Evolutionary conservation across 92 coral and sea anemone species (phyloP), one percentile per base, ranked within the genome.

Genomic region (Palythoa grandiflora): DNA sequence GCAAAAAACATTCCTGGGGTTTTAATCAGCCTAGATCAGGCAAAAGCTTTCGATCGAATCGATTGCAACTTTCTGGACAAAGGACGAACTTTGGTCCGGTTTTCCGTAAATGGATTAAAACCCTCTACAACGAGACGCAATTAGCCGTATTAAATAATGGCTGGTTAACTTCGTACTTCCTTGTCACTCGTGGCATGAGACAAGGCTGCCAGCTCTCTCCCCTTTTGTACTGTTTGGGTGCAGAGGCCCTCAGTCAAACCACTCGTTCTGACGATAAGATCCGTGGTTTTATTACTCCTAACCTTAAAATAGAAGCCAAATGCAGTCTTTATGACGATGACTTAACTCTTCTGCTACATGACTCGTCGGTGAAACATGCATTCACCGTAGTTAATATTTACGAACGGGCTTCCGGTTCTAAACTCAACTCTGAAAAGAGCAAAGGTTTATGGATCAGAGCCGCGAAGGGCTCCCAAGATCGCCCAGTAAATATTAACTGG

Each of bases 101-200:
- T 4, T 73, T 40, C 78, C 55, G 78, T 13, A 53, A 39, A 37
- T 73, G 78, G 78, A 39, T 73, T 28, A 52, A 66, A 40, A 66
- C 73, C 6, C 16, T 54, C 14, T 60, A 60, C 20, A 13, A 60
- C n/a, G 68, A 28, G 68, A 60, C 68, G 68, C 19, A 60, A 16
- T 60, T 28, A n/a, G 68, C 68, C n/a, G 68, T 60, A 13, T 13
- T 5, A 19, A 60, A 60, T 9, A 54, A 54, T 9, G 61, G 61
- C 61, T 54, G 61, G 61, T 44, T 44, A 6, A 44, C 48, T 3
- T 71, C 76, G 0, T 71, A 71, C 10, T 71, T 71, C 2, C 50
- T 51, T 15, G 76, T 71, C 15, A 71, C 48, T 1, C 76, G 76
- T 10, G 76, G 76, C 21, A 51, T 71, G n/a, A 16, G 68, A 60